Base-by-base conservation (phyloP, 2,888 invertebrate species). In the Pseudococcus viburni region DNA sequence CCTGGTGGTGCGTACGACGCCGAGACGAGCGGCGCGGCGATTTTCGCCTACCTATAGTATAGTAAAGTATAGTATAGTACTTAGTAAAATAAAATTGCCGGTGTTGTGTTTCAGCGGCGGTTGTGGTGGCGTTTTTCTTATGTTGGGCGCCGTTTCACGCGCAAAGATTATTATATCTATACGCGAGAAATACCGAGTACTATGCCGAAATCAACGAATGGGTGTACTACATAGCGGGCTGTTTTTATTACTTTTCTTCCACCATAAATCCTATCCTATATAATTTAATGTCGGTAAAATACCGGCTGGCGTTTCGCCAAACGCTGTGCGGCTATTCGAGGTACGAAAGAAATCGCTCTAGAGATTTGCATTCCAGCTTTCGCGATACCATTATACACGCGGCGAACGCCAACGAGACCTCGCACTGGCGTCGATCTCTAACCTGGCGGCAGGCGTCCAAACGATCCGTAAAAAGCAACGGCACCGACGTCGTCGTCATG, bases 131-230 rank as follows among this genome's bases (percentile, higher is more conserved):
- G 51, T 98, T 98, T 93, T 98, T 98, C 93, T 93, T 97, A 15
- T 98, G 98, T 92, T 98, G 98, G 98, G 97, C 97, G 0, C 98
- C 98, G 46, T 98, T 98, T 93, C 98, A 98, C 93, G 94, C 96
- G 89, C 98, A 98, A 92, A 93, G 98, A 8, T 93, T 98, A 88
- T 94, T 97, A 92, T 96, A 95, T 91, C 94, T 96, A 90, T 95
- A 97, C 91, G 95, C 94, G 46, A 77, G 77, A 5, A 93, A 93
- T 89, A 92, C 94, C 33, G 93, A 94, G 91, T 95, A 94, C 92
- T 94, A 94, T 91, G 92, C 93, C 88, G 92, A 93, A 89, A 93
- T 96, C 90, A 96, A 96, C 92, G 95, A 95, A 91, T 95, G 95
- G 94, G 93, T 96, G 90, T 97, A 95, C 92, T 94, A 95, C 90